Percentiles rank a stretch among this genome's conserved stretches.
Conservation (phyloP, 2,797 vertebrate species). For the Artibeus lituratus region DNA sequence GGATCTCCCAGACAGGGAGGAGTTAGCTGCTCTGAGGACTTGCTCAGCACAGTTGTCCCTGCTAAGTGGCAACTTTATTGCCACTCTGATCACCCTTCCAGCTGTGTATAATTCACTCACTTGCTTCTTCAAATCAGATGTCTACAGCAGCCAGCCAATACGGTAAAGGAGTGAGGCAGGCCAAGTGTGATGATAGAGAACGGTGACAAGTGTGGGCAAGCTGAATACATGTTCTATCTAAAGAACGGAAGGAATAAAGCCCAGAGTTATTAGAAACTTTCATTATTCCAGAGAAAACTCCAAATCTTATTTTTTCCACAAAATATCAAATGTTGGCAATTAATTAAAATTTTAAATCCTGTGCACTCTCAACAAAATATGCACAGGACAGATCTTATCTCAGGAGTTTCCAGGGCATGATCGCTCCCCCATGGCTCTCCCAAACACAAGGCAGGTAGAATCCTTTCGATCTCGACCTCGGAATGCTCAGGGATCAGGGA, state of each 20-base stretch:
- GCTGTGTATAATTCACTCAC: neutral
- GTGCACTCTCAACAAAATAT: neutral
- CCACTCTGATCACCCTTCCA: neutral
- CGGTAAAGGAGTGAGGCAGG: neutral
- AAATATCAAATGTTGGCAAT: neutral
- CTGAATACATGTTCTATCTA: neutral
- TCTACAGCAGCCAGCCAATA: neutral
- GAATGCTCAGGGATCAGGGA: neutral
- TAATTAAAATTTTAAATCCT: neutral
- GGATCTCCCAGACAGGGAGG: neutral
- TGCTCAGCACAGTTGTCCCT: neutral
- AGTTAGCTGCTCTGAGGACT: too few relatives aligned
- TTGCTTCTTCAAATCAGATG: neutral
- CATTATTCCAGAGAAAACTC: neutral
- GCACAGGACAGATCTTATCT: neutral
- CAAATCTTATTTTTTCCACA: neutral
- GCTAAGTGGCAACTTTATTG: neutral
- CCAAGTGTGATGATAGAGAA: neutral
- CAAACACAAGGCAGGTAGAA: neutral
- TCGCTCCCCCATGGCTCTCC: neutral
- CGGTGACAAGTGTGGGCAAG: neutral
- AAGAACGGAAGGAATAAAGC: neutral
- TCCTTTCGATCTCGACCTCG: constrained; percentile 20
- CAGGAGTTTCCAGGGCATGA: neutral
- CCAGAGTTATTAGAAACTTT: neutral